phyloP scores from a whole-genome alignment of 2,888 invertebrate genomes.

The Tethea ocularis region DNA sequence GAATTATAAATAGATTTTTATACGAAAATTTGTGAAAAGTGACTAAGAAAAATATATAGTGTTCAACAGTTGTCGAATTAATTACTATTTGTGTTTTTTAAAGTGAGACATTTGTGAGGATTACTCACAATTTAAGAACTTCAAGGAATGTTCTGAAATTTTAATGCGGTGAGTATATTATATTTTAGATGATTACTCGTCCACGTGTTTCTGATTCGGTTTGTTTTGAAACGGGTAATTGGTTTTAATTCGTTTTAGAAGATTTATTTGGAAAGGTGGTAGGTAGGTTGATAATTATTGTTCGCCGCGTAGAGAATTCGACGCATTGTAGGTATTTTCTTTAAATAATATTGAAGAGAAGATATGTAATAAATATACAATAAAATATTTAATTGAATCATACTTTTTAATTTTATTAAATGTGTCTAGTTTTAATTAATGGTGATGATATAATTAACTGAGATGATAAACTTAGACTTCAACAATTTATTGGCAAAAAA shows the following conservation, averaged over 20 bases:
- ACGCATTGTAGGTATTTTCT: too few species aligned
- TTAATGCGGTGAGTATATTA: slow-evolving; percentile 29
- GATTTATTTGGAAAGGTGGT: too few species aligned
- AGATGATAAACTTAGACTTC: too few species aligned
- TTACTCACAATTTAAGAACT: not conserved
- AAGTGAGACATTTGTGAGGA: not conserved
- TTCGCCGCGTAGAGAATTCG: too few species aligned
- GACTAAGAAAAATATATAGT: not conserved
- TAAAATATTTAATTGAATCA: too few species aligned
- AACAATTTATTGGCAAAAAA: too few species aligned
- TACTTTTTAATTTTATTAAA: too few species aligned
- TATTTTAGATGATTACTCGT: slow-evolving; percentile 31
- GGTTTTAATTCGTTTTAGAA: not conserved
- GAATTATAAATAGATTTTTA: slow-evolving; percentile 40
- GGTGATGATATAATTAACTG: too few species aligned
- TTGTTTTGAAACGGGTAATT: slow-evolving; percentile 3
- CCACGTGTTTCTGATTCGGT: slow-evolving; percentile 24
- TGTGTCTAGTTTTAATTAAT: too few species aligned
- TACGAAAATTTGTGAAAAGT: slow-evolving; percentile 2
- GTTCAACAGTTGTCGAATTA: not conserved
- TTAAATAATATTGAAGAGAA: too few species aligned
- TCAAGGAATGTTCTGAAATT: slow-evolving; percentile 18
- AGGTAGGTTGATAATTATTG: too few species aligned
- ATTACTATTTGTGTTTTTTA: not conserved
- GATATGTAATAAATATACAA: too few species aligned